Conservation (phyloP, 2,797 vertebrate genomes). For the Platalea minor region DNA sequence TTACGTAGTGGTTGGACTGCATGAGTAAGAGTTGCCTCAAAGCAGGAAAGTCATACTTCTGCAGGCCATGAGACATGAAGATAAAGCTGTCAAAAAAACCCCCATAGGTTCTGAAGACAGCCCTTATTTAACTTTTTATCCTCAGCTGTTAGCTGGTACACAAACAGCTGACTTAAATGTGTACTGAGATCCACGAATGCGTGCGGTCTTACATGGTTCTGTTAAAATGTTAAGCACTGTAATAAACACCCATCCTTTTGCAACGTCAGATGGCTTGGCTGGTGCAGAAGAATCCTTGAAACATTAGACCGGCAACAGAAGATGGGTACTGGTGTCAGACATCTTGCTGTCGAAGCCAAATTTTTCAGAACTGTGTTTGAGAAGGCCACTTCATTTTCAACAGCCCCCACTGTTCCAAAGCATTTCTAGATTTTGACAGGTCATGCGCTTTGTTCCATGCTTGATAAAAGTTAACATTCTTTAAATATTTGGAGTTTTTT, state of each 20-base stretch:
- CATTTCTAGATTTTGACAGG: not conserved
- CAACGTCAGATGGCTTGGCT: not conserved
- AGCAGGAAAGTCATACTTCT: not conserved
- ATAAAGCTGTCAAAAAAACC: not conserved
- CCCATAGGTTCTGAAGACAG: not conserved
- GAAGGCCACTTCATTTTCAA: not conserved
- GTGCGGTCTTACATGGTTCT: not conserved
- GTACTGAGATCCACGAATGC: not conserved
- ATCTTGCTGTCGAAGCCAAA: not conserved
- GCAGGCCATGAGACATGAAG: not conserved
- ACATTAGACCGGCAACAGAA: not conserved
- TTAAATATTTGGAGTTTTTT: not conserved
- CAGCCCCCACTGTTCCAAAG: rapidly evolving
- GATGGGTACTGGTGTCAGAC: not conserved
- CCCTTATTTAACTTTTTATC: not conserved
- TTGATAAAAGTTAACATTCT: not conserved
- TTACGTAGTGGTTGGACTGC: not conserved
- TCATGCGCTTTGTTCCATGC: too few relatives aligned
- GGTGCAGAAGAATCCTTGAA: not conserved
- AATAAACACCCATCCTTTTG: not conserved
- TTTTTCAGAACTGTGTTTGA: not conserved
- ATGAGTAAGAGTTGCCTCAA: not conserved
- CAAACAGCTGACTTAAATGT: not conserved
- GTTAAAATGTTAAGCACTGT: not conserved
- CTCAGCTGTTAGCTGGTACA: not conserved